Evolutionary conservation across 1,140 invertebrate genomes (phyloP).

Genomic region (Cardiocondyla obscurior): DNA sequence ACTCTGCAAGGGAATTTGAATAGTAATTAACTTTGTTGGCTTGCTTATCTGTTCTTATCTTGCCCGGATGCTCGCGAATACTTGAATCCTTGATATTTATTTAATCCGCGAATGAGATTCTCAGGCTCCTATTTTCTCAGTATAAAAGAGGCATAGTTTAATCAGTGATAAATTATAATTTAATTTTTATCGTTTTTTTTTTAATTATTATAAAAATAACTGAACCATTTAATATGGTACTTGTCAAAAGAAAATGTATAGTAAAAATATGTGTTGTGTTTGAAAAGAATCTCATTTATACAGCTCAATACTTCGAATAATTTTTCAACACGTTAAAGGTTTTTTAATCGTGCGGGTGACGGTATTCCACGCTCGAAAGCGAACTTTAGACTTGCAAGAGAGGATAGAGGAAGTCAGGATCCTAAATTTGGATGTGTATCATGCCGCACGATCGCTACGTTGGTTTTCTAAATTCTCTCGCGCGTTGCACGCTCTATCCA

Average conservation of each 20-base stretch:
- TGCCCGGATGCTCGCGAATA: neutral
- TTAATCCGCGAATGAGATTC: neutral
- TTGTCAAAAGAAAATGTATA: neutral
- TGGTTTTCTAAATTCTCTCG: conserved; percentile 58
- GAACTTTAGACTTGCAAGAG: conserved; percentile 5
- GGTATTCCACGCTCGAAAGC: conserved; percentile 46
- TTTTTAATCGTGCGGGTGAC: conserved; percentile 65
- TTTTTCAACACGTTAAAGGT: too few relatives aligned
- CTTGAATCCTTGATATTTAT: neutral
- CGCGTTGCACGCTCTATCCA: neutral
- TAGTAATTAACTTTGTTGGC: neutral
- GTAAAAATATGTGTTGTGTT: neutral
- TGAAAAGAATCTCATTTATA: conserved; percentile 4
- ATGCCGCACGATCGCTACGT: conserved; percentile 46
- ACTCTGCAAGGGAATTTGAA: neutral
- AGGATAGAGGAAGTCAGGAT: conserved; percentile 28
- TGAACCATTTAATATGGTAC: neutral
- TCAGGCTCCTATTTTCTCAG: neutral
- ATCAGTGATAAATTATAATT: neutral
- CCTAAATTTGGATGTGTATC: conserved; percentile 68
- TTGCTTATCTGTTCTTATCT: neutral
- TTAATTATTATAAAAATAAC: neutral
- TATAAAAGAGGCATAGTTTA: neutral
- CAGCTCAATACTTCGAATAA: too few relatives aligned
- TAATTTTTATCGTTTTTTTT: neutral